Evolutionary conservation across 2,113 vertebrate genomes (phyloP).

Genomic region (Callorhinus ursinus): DNA sequence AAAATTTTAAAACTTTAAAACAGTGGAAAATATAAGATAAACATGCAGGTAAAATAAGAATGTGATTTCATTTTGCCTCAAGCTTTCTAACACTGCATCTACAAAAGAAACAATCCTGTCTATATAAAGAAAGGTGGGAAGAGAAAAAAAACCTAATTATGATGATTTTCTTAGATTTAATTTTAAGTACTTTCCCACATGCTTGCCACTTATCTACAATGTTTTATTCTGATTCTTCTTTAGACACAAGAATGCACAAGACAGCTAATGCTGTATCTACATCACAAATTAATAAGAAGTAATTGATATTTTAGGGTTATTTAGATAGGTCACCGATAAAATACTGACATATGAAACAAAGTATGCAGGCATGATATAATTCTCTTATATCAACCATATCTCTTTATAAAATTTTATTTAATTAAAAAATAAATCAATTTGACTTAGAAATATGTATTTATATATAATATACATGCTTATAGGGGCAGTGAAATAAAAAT

Average conservation of each 20-base stretch:
- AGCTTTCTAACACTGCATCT: neutral
- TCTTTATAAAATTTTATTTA: neutral
- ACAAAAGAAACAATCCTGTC: neutral
- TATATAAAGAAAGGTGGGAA: neutral
- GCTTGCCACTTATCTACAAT: neutral
- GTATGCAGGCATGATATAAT: neutral
- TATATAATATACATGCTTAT: neutral
- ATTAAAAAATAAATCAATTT: slow-evolving; percentile 21
- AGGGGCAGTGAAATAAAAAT: neutral
- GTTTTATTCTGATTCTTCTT: slow-evolving; percentile 4
- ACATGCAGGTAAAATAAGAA: slow-evolving; percentile 4
- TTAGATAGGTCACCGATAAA: neutral
- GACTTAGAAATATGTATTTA: neutral
- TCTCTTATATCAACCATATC: neutral
- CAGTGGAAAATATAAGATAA: neutral
- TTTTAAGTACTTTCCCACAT: neutral
- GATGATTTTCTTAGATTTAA: neutral
- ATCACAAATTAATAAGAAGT: neutral
- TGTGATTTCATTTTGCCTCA: neutral
- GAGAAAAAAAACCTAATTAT: neutral
- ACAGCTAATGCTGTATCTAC: neutral
- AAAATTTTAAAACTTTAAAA: neutral
- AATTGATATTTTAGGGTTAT: neutral
- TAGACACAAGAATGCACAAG: neutral
- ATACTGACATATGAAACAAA: neutral